Evolutionary conservation across 2,113 vertebrate species (phyloP).

Genomic region (Cynocephalus volans): DNA sequence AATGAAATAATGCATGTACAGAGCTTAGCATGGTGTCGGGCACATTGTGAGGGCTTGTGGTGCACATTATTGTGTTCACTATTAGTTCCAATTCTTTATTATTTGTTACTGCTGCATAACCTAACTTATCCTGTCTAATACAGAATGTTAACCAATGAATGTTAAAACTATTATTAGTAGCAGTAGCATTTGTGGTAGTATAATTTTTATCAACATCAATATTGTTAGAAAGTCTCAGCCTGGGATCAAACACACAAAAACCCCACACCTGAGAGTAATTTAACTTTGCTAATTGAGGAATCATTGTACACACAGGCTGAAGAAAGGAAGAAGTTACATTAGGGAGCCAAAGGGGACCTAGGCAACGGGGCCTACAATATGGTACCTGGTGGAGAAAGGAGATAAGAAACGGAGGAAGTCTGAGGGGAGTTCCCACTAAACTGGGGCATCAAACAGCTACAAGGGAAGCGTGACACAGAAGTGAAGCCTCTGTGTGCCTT

Average conservation of each 20-base stretch:
- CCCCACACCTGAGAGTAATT: too few relatives aligned
- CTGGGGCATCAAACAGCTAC: neutral
- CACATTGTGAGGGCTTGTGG: neutral
- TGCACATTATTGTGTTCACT: neutral
- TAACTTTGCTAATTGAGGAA: neutral
- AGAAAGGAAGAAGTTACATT: neutral
- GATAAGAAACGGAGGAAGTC: neutral
- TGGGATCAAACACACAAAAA: too few relatives aligned
- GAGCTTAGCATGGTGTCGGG: neutral
- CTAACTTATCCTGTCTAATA: neutral
- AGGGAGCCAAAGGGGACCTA: neutral
- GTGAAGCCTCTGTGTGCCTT: neutral
- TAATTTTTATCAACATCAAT: neutral
- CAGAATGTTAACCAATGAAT: neutral
- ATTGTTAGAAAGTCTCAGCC: neutral
- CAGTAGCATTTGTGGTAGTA: neutral
- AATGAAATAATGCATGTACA: neutral
- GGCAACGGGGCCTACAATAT: neutral
- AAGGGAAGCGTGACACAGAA: neutral
- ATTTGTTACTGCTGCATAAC: neutral
- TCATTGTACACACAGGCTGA: neutral
- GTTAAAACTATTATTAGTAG: neutral
- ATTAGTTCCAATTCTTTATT: neutral
- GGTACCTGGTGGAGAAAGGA: neutral
- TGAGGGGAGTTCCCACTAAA: neutral